Percentiles rank a stretch among this genome's conserved stretches.
Conservation (phyloP, 2,113 vertebrate species). For the Scomber scombrus region DNA sequence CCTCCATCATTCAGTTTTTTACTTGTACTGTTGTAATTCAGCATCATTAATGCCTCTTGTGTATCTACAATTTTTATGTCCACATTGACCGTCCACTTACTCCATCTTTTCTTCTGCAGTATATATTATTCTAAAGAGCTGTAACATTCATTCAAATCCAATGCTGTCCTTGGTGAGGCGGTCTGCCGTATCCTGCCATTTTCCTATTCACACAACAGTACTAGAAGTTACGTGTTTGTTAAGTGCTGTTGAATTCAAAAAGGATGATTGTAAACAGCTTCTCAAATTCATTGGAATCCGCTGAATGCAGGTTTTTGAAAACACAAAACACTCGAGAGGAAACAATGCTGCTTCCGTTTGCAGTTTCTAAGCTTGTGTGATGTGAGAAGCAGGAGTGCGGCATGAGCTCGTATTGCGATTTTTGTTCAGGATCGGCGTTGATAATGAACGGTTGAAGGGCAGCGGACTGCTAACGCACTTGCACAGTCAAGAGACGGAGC, state of each 20-base stretch:
- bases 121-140: neutral
- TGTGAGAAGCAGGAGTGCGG: slow-evolving; percentile 12
- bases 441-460: slow-evolving; percentile 52
- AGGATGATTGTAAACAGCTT: neutral
- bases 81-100: neutral
- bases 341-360: neutral
- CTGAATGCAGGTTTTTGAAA: slow-evolving; percentile 32
- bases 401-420: slow-evolving; percentile 33
- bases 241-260: slow-evolving; percentile 30
- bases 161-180: slow-evolving; percentile 24
- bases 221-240: neutral
- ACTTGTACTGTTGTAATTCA: neutral
- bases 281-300: neutral
- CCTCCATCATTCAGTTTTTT: slow-evolving; percentile 3
- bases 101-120: slow-evolving; percentile 1
- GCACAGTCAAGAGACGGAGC: slow-evolving; percentile 36
- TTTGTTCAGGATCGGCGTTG: slow-evolving; percentile 24
- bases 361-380: neutral
- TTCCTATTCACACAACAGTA: slow-evolving; percentile 4
- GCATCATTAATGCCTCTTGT: neutral
- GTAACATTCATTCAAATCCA: slow-evolving; percentile 6
- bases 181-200: neutral
- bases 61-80: slow-evolving; percentile 7
- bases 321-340: slow-evolving; percentile 31
- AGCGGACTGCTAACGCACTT: slow-evolving; percentile 19